Base-by-base conservation (phyloP, 2,888 invertebrate genomes). In the Amphipyra berbera region DNA sequence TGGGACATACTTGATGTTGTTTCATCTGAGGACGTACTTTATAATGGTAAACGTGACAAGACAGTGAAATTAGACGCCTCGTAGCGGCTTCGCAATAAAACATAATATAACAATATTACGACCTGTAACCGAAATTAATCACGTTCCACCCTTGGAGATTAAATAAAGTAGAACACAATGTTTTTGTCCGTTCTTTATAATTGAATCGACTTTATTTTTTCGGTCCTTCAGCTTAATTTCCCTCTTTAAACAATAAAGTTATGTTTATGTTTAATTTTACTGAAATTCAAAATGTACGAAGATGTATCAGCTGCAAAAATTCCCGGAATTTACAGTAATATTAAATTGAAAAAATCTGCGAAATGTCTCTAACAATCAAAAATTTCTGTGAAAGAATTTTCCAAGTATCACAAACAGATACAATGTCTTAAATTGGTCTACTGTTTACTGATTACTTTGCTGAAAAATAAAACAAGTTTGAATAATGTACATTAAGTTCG, bases 1-100 rank as follows among this genome's bases (percentile, higher is more conserved):
- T 52, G 44, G 13, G 52, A 61, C 14, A 41, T 41, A 40, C 21
- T 46, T 47, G 46, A 49, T 66, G 48, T 59, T 64, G 55, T 69
- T 57, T 52, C 54, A 63, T 57, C 50, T 47, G n/a, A 15, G n/a
- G 47, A 13, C 21, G 45, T 54, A 63, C 7, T 59, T 63, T 37
- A 30, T 15, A 40, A n/a, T 58, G 33, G 30, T 12, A 60, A 46
- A 61, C 65, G 56, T 59, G 52, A 58, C 44, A 15, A 63, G 61
- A 52, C 10, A 38, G 30, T 48, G 46, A 59, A 77, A 53, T 33
- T n/a, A 46, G 48, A 44, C 1, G 30, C 41, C 6, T 44, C 14
- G n/a, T 33, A 15, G 14, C 30, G n/a, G 1, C 12, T 33, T 60
- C 21, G 9, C 53, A 53, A 47, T 56, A 61, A 60, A 71, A 54